Percentiles rank a stretch among this genome's conserved stretches.
Evolutionary conservation across 2,113 vertebrate species (phyloP).

Genomic region (Clarias batrachus): DNA sequence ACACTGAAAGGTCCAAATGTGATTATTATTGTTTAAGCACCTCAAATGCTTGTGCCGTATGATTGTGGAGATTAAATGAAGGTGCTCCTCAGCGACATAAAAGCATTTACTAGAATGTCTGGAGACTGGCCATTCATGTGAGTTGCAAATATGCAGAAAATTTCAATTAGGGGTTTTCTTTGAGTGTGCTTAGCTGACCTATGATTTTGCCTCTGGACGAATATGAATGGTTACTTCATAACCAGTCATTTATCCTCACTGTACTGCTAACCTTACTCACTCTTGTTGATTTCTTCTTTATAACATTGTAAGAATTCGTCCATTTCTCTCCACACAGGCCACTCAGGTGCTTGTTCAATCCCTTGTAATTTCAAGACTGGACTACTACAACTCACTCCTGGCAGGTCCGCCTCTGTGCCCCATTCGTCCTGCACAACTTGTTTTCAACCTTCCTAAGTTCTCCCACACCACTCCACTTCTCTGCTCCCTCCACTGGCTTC

Average conservation of each 20-base stretch:
- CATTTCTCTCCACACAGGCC: no score
- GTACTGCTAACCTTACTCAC: no score
- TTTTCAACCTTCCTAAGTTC: no score
- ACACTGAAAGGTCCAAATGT: slow-evolving; percentile 15
- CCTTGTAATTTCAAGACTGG: no score
- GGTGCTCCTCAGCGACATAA: neutral
- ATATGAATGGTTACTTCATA: neutral
- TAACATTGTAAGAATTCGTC: no score
- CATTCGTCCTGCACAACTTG: no score
- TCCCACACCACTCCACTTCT: no score
- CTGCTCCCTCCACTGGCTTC: no score
- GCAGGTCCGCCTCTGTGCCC: no score
- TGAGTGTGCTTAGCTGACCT: neutral
- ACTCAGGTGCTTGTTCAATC: no score
- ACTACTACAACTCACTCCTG: no score
- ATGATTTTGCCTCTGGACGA: neutral
- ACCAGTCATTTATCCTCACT: neutral
- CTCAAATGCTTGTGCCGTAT: neutral
- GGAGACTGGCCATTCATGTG: neutral
- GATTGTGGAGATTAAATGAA: slow-evolving; percentile 10
- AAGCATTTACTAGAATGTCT: neutral
- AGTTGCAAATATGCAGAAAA: neutral
- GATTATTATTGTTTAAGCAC: slow-evolving; percentile 13
- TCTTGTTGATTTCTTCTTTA: no score
- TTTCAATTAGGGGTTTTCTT: neutral